Percentiles rank a stretch among this genome's conserved stretches.
Evolutionary conservation across 2,797 vertebrate genomes (phyloP).

Genomic region (Botia almorhae): DNA sequence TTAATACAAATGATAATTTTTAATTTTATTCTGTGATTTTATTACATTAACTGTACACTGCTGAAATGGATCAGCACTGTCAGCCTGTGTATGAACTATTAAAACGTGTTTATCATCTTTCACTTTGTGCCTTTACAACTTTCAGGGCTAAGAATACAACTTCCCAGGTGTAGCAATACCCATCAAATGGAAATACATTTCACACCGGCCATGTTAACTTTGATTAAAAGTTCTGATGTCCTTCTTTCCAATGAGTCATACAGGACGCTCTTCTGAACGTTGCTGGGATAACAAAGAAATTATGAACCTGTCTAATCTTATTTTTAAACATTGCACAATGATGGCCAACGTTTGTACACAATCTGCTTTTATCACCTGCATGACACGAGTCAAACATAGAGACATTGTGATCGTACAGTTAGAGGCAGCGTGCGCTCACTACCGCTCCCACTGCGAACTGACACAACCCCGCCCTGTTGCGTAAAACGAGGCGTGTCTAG

Average conservation of each 20-base stretch:
- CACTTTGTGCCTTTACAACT: neutral
- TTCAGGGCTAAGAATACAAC: neutral
- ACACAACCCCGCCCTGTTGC: neutral
- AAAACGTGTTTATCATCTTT: neutral
- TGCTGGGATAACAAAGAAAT: neutral
- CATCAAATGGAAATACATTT: neutral
- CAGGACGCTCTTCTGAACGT: neutral
- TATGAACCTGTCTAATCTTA: neutral
- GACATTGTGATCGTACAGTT: neutral
- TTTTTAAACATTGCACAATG: neutral
- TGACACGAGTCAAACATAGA: neutral
- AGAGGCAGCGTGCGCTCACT: neutral
- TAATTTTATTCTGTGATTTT: too few species aligned
- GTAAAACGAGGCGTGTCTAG: neutral
- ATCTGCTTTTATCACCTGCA: neutral
- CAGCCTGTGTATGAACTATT: too few species aligned
- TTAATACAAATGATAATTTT: too few species aligned
- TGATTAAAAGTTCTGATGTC: neutral
- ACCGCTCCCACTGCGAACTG: neutral
- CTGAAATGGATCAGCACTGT: too few species aligned
- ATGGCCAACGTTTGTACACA: neutral
- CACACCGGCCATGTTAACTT: neutral
- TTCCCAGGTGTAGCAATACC: neutral
- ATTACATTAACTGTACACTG: too few species aligned
- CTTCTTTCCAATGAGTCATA: neutral